Conservation (phyloP, 2,888 invertebrate genomes). For the Cephalotes varians region DNA sequence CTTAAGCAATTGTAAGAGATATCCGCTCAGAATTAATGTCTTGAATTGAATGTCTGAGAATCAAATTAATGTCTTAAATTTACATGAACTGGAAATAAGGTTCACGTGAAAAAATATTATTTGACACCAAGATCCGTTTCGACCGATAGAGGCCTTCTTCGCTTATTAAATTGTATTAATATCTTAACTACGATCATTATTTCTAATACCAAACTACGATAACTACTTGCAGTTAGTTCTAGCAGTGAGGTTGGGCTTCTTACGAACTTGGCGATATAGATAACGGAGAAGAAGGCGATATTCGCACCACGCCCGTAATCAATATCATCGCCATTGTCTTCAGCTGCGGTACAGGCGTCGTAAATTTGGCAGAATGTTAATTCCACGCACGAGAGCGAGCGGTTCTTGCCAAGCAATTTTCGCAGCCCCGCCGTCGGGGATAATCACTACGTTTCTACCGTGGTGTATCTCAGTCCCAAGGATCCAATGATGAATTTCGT, state of each 20-base stretch:
- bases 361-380: slow-evolving; percentile 78
- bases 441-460: slow-evolving; percentile 77
- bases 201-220: not conserved
- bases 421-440: slow-evolving; percentile 72
- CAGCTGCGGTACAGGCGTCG: slow-evolving; percentile 65
- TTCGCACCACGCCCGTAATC: slow-evolving; percentile 50
- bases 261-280: not conserved
- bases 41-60: no score
- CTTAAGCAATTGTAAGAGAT: not conserved
- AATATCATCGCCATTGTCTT: slow-evolving; percentile 67
- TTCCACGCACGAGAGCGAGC: slow-evolving; percentile 56
- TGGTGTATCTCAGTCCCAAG: slow-evolving; percentile 40
- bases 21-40: no score
- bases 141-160: no score
- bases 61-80: no score
- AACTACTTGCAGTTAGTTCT: not conserved
- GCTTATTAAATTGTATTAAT: no score
- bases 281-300: slow-evolving; percentile 3
- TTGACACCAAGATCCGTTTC: no score
- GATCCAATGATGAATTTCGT: slow-evolving; percentile 68
- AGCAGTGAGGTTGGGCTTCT: not conserved
- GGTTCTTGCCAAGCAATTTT: slow-evolving; percentile 74
- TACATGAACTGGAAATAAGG: no score
- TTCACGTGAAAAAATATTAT: no score
- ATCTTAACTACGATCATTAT: slow-evolving; percentile 6